Base-by-base conservation (phyloP, 2,113 vertebrate species). In the Pomatorhinus ruficollis region DNA sequence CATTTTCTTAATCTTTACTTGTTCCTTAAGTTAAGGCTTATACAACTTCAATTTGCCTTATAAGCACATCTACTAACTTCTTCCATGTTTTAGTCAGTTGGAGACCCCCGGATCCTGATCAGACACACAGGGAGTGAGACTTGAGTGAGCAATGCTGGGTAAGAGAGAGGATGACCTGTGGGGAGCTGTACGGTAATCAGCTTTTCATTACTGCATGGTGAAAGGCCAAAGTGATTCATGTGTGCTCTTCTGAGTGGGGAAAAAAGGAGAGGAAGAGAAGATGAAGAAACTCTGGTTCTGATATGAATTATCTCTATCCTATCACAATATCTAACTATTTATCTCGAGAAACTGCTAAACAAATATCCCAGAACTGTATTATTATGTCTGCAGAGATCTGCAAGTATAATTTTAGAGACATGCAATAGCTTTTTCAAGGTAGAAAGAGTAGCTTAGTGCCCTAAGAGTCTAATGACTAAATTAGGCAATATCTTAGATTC, bases 161-260 rank as follows among this genome's bases (percentile, higher is more conserved):
- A 85, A 89, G 69, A 71, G 57, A 78, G 56, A 84, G 22, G n/a
- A 37, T 69, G 65, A 82, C 57, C 65, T 9, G 0, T 47, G 72
- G 89, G 90, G 83, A 89, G 44, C 40, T 79, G 24, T 40, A 33
- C 11, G 0, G 37, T 75, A 91, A 94, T 84, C 72, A 95, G 65
- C 35, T 83, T 94, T 76, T 88, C 78, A 77, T 93, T 83, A 85
- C 31, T 47, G 57, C 49, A 13, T 23, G 35, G 84, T 93, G 37
- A 91, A 95, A 91, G 84, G 61, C 84, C 78, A 53, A 71, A 87
- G 50, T 53, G 74, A 87, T 50, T 93, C 42, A 77, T 75, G 47
- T 89, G 61, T 33, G 50, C 40, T 81, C 60, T 44, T 81, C 59
- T 27, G 35, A 83, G 85, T 47, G 27, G 27, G 11, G 8, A 74